Evolutionary conservation across 2,797 vertebrate genomes (phyloP), one percentile per base, ranked within the genome.

Genomic region (Myripristis jacobus): DNA sequence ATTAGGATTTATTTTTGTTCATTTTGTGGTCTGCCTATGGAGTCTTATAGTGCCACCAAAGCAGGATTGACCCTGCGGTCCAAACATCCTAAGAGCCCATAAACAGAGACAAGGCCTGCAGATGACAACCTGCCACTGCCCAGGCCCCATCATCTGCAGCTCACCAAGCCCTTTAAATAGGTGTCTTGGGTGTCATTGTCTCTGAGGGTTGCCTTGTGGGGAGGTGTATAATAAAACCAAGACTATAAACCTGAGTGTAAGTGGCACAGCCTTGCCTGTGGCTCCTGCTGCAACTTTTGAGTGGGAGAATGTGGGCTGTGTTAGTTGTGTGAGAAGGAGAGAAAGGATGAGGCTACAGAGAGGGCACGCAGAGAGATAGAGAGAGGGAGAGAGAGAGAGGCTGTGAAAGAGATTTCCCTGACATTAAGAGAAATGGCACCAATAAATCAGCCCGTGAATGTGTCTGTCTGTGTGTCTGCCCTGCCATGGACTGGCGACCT

Each of bases 1-100:
- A 92, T 93, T 92, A 92, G 82, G 80, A 89, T 92, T 91, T 92
- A 93, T 93, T 92, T 93, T 89, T 89, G 90, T 90, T 83, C 85
- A 81, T 85, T 91, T 92, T 85, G 90, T 78, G 82, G 82, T 85
- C 56, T 57, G 77, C 79, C 84, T 73, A 81, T 75, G 72, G 85
- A 81, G 88, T 74, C 70, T 63, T 73, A 22, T 56, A 68, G 73
- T 87, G 86, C 66, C 60, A 77, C 80, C 29, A 7, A 85, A 86
- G 80, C 81, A 74, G 79, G 84, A 76, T 62, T 75, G 81, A 88
- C 88, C 89, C 84, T 66, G 70, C 51, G 79, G 89, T 85, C 88
- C 84, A 92, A 90, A 81, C 21, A 56, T 87, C 85, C 86, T 85
- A 90, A 91, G 80, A 89, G 83, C 81, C 78, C 78, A 90, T 91